These are phyloP conservation scores for Bicyclus anynana DNA, from an alignment of 1,140 invertebrate genomes.

Conservation along the genomic window DNA sequence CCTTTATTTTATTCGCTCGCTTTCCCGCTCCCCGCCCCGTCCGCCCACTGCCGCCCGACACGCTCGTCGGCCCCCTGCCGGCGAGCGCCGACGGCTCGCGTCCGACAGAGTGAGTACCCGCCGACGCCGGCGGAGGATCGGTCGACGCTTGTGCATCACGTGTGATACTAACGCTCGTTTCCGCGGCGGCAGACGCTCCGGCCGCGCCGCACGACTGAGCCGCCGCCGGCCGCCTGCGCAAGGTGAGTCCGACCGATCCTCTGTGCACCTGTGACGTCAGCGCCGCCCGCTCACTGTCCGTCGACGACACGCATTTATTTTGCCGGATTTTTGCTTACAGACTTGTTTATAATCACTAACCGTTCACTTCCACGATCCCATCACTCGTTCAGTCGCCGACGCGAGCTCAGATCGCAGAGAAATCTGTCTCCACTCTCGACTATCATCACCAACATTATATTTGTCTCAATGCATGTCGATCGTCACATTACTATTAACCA, in stretches of 20 bases:
- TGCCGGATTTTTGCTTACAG: background rate
- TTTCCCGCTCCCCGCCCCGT: background rate
- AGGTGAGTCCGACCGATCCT: conserved; percentile 7
- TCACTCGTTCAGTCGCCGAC: too few species aligned
- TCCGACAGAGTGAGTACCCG: background rate
- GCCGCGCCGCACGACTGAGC: conserved; percentile 12
- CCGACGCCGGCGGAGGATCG: background rate
- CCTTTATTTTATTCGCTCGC: conserved; percentile 1
- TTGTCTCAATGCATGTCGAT: too few species aligned
- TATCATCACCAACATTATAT: too few species aligned
- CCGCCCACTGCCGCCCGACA: conserved; percentile 13
- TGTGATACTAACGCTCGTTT: background rate
- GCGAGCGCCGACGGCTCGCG: conserved; percentile 10
- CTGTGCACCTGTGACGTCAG: background rate
- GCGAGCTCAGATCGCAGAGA: too few species aligned
- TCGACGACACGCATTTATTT: background rate
- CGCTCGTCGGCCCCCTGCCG: conserved; percentile 18
- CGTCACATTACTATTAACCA: too few species aligned
- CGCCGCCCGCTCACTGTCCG: background rate
- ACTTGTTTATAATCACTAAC: too few species aligned
- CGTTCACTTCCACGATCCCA: too few species aligned
- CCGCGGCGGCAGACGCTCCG: conserved; percentile 8
- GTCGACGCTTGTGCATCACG: background rate
- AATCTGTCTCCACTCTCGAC: too few species aligned
- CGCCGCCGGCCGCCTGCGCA: background rate